Base-by-base conservation (phyloP, 1,140 invertebrate species). In the Diprion similis region DNA sequence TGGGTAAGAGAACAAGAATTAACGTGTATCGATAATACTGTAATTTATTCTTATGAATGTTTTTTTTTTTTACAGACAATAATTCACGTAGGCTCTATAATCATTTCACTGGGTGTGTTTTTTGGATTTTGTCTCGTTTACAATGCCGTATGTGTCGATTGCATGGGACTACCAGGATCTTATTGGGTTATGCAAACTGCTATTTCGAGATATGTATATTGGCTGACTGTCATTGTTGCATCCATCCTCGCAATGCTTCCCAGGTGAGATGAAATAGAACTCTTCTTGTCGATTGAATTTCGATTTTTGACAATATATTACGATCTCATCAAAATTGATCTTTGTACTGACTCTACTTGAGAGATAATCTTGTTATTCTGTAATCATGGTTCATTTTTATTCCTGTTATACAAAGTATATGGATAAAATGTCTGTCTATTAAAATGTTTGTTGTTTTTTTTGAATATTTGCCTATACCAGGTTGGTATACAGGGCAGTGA, bases 101-200 rank as follows among this genome's bases (percentile, higher is more conserved):
- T 93, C 65, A 86, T 94, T 13, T 98, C 96, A 65, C 88, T 98
- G 76, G 89, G 91, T 64, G 87, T 92, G 75, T 98, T 95, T 89
- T 97, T 95, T 88, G 89, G 92, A 76, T 96, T 98, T 89, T 94
- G 94, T 74, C 85, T 97, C 68, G 85, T 95, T 24, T 97, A 97
- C 87, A 95, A 97, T 87, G 90, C 92, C 3, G 83, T 95, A 75
- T 95, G 95, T 82, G 90, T 94, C 51, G 91, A 92, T 78, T 95
- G 94, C 83, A 92, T 95, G 81, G 93, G 92, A 66, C 87, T 97
- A 72, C 93, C 94, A 37, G 95, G 93, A 80, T 96, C 95, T 18
- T 97, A 94, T 88, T 95, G 94, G 93, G 95, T 98, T 19, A 94
- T 97, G 86, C 92, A 94, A 83, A 91, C 92, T 82, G 92, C 95